Percentiles rank a stretch among this genome's conserved stretches.
These are phyloP conservation scores for Drosophila hydei DNA, from an alignment of 1,140 invertebrate genomes.

Conservation along the genomic window DNA sequence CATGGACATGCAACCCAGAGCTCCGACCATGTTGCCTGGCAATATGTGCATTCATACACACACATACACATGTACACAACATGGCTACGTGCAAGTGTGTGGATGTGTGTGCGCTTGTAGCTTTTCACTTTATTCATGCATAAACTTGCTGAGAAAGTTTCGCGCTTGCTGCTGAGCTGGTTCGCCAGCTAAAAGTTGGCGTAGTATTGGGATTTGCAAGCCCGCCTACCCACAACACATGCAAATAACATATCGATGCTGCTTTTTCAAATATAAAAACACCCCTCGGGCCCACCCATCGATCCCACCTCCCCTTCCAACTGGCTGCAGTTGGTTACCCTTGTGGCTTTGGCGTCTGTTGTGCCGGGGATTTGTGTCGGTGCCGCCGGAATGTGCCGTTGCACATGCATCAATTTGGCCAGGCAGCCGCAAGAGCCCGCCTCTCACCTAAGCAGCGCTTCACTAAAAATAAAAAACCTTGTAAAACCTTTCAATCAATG, in stretches of 20 bases:
- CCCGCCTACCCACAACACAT: constrained; percentile 46
- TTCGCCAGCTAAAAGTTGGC: constrained; percentile 57
- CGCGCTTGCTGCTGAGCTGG: constrained; percentile 46
- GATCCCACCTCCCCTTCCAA: background rate
- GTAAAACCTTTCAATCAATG: constrained; percentile 2
- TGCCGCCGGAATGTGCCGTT: constrained; percentile 69
- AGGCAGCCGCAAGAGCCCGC: constrained; percentile 45
- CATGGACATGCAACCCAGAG: constrained; percentile 5
- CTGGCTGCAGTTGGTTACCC: constrained; percentile 30
- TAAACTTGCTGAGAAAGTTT: constrained; percentile 77
- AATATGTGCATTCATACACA: constrained; percentile 1
- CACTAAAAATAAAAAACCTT: constrained; percentile 5
- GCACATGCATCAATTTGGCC: constrained; percentile 74
- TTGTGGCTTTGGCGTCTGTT: constrained; percentile 67
- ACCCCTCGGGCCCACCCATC: background rate
- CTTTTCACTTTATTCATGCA: constrained; percentile 76
- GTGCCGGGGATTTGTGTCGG: constrained; percentile 69
- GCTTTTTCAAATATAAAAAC: constrained; percentile 63
- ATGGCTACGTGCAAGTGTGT: constrained; percentile 24
- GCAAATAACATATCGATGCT: constrained; percentile 79
- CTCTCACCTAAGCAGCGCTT: background rate
- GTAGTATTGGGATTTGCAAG: constrained; percentile 51
- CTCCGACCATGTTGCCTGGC: background rate
- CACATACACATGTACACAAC: background rate
- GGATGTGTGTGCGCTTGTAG: constrained; percentile 49